Evolutionary conservation across 30 jellyfish, hydroid and myxozoan genomes (phyloP), one percentile per base, ranked within the genome.

Genomic region (Cassiopea andromeda): DNA sequence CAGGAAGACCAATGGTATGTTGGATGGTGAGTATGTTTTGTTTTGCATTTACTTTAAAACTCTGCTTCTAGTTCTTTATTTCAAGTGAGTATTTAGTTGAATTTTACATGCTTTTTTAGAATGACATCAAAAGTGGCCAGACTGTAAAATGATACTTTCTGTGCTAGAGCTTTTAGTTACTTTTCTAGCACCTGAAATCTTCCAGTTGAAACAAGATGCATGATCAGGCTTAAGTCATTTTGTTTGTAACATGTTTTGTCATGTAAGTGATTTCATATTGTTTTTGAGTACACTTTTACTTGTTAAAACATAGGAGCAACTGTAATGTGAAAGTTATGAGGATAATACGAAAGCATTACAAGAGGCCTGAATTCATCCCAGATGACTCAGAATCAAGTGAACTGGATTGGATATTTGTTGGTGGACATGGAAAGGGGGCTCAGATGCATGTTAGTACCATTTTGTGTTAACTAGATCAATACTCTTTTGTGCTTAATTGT

Each of bases 391-490:
- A 96, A 78, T 91, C 98, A 46, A 96, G 99, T 82, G 74, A 80
- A 17, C 72, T 96, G 58, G 98, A 96, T 82, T 96, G 99, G 99
- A 91, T 96, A 69, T 96, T 96, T 77, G 93, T 96, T 92, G 99
- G 99, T 16, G 99, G 99, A 17, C 68, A 89, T 87, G 99, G 99
- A 50, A 88, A 93, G 27, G 99, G 99, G 2, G 99, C 99, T 47
- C 88, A 83, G 14, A 91, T 96, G 97, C 99, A 96, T 85, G 99
- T 96, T 48, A 87, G 99, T 90, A 17, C 8, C 17, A 4, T 68
- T 68, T 5, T 18, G 44, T 68, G 47, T 43, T 17, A 5, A 17
- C n/a, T 43, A 10, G 64, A 14, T 7, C 38, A 27, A 27, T 27
- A 27, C 38, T 27, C 38, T 27, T 27, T 27, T 27, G 38, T 27